These are phyloP conservation scores for Notodonta dromedarius DNA, from an alignment of 2,888 invertebrate genomes.

Conservation along the genomic window DNA sequence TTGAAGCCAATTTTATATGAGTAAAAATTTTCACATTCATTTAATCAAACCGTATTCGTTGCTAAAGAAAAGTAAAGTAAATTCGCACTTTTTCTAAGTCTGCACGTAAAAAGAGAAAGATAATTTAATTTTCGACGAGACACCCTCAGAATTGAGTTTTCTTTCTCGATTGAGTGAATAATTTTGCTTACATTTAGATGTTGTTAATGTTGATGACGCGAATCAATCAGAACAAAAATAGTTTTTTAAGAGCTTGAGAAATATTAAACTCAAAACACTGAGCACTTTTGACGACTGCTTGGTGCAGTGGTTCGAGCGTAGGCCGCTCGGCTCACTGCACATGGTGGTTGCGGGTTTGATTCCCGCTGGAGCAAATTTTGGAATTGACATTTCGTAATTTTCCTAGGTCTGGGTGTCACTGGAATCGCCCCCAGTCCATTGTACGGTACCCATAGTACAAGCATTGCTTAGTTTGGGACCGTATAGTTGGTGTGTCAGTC, in stretches of 20 bases:
- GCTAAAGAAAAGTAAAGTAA: conserved; percentile 8
- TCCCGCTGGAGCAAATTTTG: no score
- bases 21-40: background rate
- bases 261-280: no score
- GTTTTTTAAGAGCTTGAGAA: background rate
- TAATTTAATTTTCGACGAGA: conserved; percentile 26
- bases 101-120: conserved; percentile 12
- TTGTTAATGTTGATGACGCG: background rate
- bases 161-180: conserved; percentile 25
- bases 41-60: background rate
- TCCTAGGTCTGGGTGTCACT: no score
- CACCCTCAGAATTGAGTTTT: conserved; percentile 31
- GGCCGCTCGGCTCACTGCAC: no score
- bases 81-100: background rate
- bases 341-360: no score
- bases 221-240: background rate
- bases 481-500: no score
- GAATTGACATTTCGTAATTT: no score
- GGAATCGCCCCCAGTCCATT: no score
- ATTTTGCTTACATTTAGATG: conserved; percentile 23
- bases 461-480: no score
- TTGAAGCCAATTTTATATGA: background rate
- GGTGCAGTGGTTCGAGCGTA: no score
- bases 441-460: no score
- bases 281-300: no score